Conservation (phyloP, 2,888 invertebrate species). For the Ochropleura plecta region DNA sequence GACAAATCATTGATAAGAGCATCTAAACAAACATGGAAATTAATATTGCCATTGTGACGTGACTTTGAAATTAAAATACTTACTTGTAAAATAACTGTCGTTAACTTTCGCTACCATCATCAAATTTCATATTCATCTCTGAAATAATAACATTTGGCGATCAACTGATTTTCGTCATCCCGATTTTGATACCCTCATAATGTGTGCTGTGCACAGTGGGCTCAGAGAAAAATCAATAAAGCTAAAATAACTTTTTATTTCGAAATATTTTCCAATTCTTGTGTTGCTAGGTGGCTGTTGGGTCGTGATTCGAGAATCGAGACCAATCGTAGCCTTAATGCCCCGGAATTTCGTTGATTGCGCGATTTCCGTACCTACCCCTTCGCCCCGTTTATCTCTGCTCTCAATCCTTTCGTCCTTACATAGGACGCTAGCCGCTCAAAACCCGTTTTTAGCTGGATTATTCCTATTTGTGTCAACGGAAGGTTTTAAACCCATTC, state of each 20-base stretch:
- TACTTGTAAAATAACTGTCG: background rate
- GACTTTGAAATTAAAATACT: background rate
- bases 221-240: slow-evolving; percentile 3
- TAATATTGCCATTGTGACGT: slow-evolving; percentile 9
- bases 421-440: slow-evolving; percentile 51
- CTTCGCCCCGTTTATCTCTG: slow-evolving; percentile 65
- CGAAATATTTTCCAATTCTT: background rate
- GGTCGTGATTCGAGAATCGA: slow-evolving; percentile 42
- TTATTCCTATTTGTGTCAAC: slow-evolving; percentile 63
- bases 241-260: slow-evolving; percentile 10
- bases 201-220: background rate
- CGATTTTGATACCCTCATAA: background rate
- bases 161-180: slow-evolving; percentile 15
- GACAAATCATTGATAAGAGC: slow-evolving; percentile 17
- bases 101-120: slow-evolving; percentile 17
- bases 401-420: slow-evolving; percentile 66
- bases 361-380: slow-evolving; percentile 72
- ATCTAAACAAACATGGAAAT: slow-evolving; percentile 23
- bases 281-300: slow-evolving; percentile 18
- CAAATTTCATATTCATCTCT: background rate
- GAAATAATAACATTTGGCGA: slow-evolving; percentile 14
- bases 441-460: slow-evolving; percentile 60
- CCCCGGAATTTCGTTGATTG: slow-evolving; percentile 75
- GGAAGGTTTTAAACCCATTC: slow-evolving; percentile 58
- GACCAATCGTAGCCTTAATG: slow-evolving; percentile 64